Conservation (phyloP, 2,113 vertebrate species). For the Montifringilla adamsi region DNA sequence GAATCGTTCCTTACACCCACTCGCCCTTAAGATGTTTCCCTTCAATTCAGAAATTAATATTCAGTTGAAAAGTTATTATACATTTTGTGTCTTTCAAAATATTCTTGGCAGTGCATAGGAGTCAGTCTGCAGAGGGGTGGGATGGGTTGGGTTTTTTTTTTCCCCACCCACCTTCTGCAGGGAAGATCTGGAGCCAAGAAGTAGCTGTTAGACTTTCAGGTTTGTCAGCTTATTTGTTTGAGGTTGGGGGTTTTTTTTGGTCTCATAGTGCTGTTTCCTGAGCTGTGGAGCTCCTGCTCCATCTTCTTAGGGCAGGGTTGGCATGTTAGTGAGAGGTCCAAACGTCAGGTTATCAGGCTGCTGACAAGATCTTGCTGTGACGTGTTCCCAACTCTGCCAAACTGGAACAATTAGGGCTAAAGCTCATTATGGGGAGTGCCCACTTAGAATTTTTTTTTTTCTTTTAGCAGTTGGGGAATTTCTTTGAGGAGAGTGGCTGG, state of each 20-base stretch:
- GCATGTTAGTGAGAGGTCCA: background rate
- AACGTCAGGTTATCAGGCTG: background rate
- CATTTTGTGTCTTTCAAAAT: conserved; percentile 44
- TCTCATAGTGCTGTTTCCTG: background rate
- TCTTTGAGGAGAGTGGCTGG: background rate
- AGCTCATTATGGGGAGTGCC: background rate
- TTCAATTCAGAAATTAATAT: conserved; percentile 54
- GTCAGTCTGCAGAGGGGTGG: conserved; percentile 13
- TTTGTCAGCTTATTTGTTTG: background rate
- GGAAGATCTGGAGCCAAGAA: background rate
- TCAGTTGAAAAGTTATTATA: conserved; percentile 31
- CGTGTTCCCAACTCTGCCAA: background rate
- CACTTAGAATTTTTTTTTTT: background rate
- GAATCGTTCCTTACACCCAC: conserved; percentile 34
- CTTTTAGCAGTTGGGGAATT: background rate
- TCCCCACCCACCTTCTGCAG: background rate
- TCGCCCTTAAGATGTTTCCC: conserved; percentile 42
- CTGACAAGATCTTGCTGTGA: background rate
- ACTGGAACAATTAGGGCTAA: background rate
- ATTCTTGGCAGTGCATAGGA: conserved; percentile 22
- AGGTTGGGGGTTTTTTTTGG: background rate
- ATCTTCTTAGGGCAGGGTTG: background rate
- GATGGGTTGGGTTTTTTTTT: background rate
- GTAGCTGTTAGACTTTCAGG: conserved; percentile 8
- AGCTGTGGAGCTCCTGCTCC: background rate